Evolutionary conservation across 2,888 invertebrate genomes (phyloP).

Genomic region (Caenorhabditis sp.): DNA sequence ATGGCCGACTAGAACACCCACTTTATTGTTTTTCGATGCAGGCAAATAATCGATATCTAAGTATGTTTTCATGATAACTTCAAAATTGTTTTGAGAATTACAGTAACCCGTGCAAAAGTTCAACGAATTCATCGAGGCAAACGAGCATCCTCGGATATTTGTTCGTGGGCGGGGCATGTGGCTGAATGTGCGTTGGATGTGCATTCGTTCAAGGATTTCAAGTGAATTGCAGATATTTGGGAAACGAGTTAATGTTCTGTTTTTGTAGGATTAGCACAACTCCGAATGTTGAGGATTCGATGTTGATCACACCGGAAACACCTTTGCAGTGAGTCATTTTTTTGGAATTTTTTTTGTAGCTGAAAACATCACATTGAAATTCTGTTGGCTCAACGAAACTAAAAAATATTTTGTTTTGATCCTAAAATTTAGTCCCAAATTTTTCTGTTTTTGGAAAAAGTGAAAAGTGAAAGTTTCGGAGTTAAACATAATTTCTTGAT

Average conservation of each 20-base stretch:
- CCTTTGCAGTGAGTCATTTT: conserved; percentile 35
- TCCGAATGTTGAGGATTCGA: conserved; percentile 46
- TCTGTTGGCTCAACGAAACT: no score
- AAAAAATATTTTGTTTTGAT: no score
- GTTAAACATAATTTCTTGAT: no score
- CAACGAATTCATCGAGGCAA: conserved; percentile 58
- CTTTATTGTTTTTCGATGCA: conserved; percentile 57
- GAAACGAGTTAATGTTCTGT: no score
- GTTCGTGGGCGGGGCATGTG: conserved; percentile 67
- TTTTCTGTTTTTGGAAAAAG: no score
- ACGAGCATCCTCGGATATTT: conserved; percentile 65
- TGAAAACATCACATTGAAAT: no score
- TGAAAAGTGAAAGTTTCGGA: no score
- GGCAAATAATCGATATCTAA: conserved; percentile 44
- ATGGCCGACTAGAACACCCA: conserved; percentile 59
- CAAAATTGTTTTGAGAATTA: no score
- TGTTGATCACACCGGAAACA: conserved; percentile 43
- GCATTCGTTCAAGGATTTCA: conserved; percentile 45
- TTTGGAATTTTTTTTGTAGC: neutral
- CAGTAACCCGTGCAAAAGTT: conserved; percentile 47
- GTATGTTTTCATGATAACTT: conserved; percentile 13
- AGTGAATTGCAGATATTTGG: no score
- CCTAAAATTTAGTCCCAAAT: no score
- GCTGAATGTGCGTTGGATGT: conserved; percentile 66
- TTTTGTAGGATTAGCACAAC: conserved; percentile 55